Percentiles rank a stretch among this genome's conserved stretches.
Conservation (phyloP, 92 coral and sea anemone genomes). For the Phymanthus crucifer region DNA sequence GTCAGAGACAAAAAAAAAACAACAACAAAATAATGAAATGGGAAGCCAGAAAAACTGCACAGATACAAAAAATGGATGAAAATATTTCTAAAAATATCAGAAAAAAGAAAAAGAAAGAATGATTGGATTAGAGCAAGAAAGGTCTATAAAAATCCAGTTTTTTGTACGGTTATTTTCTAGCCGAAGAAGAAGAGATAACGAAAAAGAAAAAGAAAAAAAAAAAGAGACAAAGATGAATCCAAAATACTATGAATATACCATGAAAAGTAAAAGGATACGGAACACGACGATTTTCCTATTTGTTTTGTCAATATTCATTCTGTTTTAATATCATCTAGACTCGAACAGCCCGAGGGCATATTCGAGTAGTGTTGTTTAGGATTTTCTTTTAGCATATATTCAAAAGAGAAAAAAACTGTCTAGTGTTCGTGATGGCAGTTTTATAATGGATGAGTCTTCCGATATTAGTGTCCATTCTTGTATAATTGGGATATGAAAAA, state of each 20-base stretch:
- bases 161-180: neutral
- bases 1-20: neutral
- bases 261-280: neutral
- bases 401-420: neutral
- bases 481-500: neutral
- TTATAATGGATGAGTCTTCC: neutral
- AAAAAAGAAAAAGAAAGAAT: neutral
- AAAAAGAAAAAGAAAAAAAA: neutral
- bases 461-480: neutral
- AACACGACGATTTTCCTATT: neutral
- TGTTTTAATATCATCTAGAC: neutral
- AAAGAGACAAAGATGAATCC: neutral
- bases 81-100: neutral
- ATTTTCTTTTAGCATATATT: constrained; percentile 1
- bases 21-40: neutral
- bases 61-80: neutral
- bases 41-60: neutral
- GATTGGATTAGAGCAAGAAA: neutral
- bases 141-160: neutral
- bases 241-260: neutral
- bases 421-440: neutral
- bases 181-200: neutral
- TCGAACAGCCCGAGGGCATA: neutral
- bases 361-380: neutral
- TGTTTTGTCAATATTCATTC: constrained; percentile 4